A percentile compares a stretch with the other conserved stretches of the same genome.
These are phyloP conservation scores for Pristionchus japonicus DNA, from an alignment of 2,888 invertebrate species.

Conservation along the genomic window DNA sequence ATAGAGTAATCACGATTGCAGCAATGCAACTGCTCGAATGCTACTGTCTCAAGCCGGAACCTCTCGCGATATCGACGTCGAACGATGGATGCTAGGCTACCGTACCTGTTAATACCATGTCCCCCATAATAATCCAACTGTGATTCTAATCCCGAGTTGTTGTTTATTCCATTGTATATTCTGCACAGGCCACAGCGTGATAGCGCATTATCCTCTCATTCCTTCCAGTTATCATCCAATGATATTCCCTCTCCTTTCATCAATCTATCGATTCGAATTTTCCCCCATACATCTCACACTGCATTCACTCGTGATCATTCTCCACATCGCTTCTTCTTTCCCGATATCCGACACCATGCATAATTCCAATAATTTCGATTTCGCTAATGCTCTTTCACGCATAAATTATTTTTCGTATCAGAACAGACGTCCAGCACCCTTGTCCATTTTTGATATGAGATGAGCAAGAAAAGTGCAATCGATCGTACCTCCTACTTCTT, in stretches of 20 bases:
- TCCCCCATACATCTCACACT: neutral
- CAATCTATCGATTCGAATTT: neutral
- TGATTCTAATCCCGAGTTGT: neutral
- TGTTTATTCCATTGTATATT: neutral
- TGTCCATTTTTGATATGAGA: too few species aligned
- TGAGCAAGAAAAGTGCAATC: neutral
- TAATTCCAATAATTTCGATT: neutral
- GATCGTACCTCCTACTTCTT: neutral
- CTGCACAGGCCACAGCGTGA: neutral
- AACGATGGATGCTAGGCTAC: constrained; percentile 9
- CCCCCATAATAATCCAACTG: neutral
- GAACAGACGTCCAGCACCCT: too few species aligned
- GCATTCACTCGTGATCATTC: neutral
- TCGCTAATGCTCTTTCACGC: neutral
- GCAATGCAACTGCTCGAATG: constrained; percentile 72
- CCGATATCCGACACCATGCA: neutral
- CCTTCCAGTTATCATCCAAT: neutral
- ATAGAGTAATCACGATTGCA: too few species aligned
- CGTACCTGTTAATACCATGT: neutral
- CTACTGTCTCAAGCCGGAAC: constrained; percentile 69
- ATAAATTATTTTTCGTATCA: neutral
- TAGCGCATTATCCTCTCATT: neutral
- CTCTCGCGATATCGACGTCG: neutral
- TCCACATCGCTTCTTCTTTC: neutral
- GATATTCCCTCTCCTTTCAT: neutral